Percentiles rank a stretch among this genome's conserved stretches.
These are phyloP conservation scores for Pachyrhynchus sulphureomaculatus DNA, from an alignment of 1,140 invertebrate genomes.

Conservation along the genomic window DNA sequence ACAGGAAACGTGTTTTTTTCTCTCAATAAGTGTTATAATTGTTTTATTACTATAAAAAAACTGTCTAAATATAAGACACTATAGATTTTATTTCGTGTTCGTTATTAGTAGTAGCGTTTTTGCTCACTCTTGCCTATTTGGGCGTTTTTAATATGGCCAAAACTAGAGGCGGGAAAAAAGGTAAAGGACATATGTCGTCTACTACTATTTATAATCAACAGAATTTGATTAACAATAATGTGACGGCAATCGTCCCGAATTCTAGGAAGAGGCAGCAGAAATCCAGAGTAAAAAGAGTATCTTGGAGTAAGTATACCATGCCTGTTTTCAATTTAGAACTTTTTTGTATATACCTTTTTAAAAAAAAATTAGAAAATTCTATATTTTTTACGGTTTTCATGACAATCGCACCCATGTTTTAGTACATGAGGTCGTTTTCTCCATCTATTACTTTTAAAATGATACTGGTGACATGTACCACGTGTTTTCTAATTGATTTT, in stretches of 20 bases:
- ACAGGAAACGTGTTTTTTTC: background rate
- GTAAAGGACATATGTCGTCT: conserved; percentile 8
- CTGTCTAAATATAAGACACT: background rate
- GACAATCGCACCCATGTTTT: too few relatives aligned
- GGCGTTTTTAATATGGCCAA: conserved; percentile 28
- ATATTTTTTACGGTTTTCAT: too few relatives aligned
- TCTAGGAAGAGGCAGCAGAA: conserved; percentile 19
- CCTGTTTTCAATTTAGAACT: too few relatives aligned
- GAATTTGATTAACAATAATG: conserved; percentile 4
- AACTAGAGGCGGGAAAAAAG: conserved; percentile 13
- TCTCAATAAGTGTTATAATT: background rate
- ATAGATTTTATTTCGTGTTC: conserved; percentile 6
- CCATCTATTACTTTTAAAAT: too few relatives aligned
- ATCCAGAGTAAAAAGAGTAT: conserved; percentile 32
- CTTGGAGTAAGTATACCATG: conserved; percentile 41
- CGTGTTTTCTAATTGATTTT: too few relatives aligned
- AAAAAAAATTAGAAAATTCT: too few relatives aligned
- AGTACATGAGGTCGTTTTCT: too few relatives aligned
- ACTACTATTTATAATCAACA: conserved; percentile 12
- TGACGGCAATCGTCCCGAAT: background rate
- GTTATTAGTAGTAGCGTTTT: background rate
- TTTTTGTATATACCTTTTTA: too few relatives aligned
- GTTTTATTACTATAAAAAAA: background rate
- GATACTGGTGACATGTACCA: too few relatives aligned
- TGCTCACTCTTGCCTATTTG: background rate